Percentiles rank a stretch among this genome's conserved stretches.
phyloP scores from a whole-genome alignment of 2,797 vertebrate genomes.

The Rhabdomys pumilio region DNA sequence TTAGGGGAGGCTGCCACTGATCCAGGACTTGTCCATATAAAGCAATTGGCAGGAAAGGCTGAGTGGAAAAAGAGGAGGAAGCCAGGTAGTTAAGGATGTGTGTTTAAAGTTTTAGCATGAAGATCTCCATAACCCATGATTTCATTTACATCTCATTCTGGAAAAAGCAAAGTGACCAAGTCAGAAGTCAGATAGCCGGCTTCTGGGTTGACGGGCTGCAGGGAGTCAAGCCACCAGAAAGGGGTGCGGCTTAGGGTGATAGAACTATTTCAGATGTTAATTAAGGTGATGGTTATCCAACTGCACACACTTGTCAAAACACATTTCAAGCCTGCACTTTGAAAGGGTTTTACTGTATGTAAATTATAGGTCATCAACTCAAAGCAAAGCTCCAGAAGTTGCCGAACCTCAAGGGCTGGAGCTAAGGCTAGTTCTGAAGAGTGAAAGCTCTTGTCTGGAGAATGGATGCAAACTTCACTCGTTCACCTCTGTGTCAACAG shows the following conservation, averaged over 20 bases:
- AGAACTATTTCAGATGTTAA: background rate
- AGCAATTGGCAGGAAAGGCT: constrained; percentile 41
- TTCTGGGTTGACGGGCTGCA: too few relatives aligned
- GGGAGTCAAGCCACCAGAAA: background rate
- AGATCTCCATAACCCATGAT: background rate
- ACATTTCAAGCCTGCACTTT: background rate
- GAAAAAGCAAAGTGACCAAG: constrained; percentile 46
- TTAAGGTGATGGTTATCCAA: background rate
- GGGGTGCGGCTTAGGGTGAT: background rate
- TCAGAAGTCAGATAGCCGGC: background rate
- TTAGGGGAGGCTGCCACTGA: background rate
- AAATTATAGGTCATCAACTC: constrained; percentile 54
- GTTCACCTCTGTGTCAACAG: background rate
- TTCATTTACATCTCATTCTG: constrained; percentile 32
- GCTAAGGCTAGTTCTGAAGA: background rate
- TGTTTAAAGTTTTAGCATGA: constrained; percentile 27
- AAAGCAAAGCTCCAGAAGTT: background rate
- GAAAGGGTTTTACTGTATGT: constrained; percentile 17
- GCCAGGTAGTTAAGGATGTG: background rate
- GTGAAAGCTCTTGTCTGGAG: constrained; percentile 4
- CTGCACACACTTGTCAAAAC: constrained; percentile 12
- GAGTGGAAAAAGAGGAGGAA: constrained; percentile 41
- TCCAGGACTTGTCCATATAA: constrained; percentile 50
- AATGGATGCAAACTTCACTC: background rate
- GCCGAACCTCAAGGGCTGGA: background rate